phyloP scores from a whole-genome alignment of 2,113 vertebrate genomes.

The Lepidothrix coronata region DNA sequence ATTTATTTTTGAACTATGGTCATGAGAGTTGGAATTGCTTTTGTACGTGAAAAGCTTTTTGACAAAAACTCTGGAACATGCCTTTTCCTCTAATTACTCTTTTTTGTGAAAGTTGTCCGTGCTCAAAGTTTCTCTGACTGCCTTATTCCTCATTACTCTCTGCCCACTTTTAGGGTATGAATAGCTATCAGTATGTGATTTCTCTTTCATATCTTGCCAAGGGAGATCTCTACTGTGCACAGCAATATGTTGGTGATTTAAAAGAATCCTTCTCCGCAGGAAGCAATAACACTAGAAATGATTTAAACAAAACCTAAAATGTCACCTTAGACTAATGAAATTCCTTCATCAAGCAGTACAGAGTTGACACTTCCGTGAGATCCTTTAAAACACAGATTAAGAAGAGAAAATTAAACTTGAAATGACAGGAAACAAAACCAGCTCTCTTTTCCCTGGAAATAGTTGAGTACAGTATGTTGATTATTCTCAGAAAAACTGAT shows the following conservation, averaged over 20 bases:
- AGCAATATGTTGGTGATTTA: not conserved
- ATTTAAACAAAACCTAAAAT: conserved; percentile 54
- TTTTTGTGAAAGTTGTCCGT: not conserved
- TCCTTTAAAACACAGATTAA: conserved; percentile 31
- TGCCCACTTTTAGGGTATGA: not conserved
- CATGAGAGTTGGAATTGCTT: not conserved
- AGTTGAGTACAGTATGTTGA: not conserved
- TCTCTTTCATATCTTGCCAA: conserved; percentile 21
- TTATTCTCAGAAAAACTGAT: conserved; percentile 2
- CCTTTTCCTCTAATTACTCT: not conserved
- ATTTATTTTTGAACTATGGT: not conserved
- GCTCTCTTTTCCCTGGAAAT: not conserved
- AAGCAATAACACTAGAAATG: conserved; percentile 31
- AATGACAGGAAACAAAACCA: not conserved
- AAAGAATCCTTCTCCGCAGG: conserved; percentile 26
- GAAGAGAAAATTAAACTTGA: conserved; percentile 30
- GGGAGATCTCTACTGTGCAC: not conserved
- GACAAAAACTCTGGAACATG: not conserved
- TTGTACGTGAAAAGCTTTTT: not conserved
- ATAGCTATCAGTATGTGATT: not conserved
- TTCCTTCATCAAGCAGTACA: conserved; percentile 4
- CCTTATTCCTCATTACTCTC: not conserved
- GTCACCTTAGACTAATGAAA: conserved; percentile 57
- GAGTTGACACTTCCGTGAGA: not conserved
- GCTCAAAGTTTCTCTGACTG: not conserved